These are phyloP conservation scores for Hippocampus barbouri DNA, from an alignment of 2,113 vertebrate genomes.

Conservation along the genomic window DNA sequence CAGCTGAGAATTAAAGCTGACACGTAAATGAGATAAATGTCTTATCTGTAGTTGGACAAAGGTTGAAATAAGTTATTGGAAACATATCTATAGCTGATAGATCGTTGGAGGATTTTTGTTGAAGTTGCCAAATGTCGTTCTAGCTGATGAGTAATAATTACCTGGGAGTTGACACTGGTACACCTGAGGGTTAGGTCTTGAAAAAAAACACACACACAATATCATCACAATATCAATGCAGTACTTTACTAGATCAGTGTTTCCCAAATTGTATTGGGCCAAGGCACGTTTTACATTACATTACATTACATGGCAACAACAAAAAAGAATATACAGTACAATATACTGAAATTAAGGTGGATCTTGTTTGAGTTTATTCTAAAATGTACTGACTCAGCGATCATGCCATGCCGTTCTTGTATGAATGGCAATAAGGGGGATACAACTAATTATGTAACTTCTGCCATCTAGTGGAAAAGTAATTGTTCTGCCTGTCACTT, in stretches of 20 bases:
- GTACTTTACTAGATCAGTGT: neutral
- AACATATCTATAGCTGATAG: neutral
- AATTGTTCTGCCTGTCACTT: no score
- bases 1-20: neutral
- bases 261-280: neutral
- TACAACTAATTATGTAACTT: neutral
- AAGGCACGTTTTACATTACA: neutral
- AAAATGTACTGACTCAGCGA: no score
- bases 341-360: neutral
- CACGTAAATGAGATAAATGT: neutral
- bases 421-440: no score
- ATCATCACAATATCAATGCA: neutral
- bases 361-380: neutral
- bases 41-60: constrained; percentile 6
- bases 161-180: constrained; percentile 44
- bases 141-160: constrained; percentile 28
- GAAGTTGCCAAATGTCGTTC: neutral
- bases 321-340: neutral
- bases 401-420: no score
- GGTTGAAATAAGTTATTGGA: neutral
- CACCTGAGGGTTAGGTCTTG: constrained; percentile 58
- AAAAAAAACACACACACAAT: neutral
- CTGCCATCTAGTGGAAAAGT: neutral
- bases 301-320: neutral
- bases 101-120: neutral